Evolutionary conservation across 2,888 invertebrate genomes (phyloP).

Genomic region (Brachycybe producta): DNA sequence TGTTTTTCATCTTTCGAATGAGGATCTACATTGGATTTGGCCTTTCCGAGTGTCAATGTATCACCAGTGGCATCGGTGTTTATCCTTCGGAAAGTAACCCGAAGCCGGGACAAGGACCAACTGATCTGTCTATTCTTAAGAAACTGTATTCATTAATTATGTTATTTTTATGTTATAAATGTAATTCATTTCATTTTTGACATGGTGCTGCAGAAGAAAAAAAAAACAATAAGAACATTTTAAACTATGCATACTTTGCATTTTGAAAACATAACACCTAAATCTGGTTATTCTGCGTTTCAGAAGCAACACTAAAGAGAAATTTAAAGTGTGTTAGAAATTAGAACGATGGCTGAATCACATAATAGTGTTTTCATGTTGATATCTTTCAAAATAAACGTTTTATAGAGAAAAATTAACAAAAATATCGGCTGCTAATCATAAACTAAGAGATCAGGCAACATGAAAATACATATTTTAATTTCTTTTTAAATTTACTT

Average conservation of each 20-base stretch:
- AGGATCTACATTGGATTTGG: slow-evolving; percentile 82
- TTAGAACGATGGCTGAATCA: too few species aligned
- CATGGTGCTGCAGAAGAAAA: neutral
- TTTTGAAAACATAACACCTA: too few species aligned
- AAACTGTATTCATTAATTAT: slow-evolving; percentile 40
- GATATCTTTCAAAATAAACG: too few species aligned
- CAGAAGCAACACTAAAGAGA: too few species aligned
- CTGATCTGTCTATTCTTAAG: slow-evolving; percentile 49
- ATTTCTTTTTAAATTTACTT: too few species aligned
- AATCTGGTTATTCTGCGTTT: too few species aligned
- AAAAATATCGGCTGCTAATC: too few species aligned
- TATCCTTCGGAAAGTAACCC: slow-evolving; percentile 64
- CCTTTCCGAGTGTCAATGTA: slow-evolving; percentile 84
- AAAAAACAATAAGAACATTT: neutral
- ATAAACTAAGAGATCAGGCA: neutral
- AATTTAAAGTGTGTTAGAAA: too few species aligned
- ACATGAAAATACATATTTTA: too few species aligned
- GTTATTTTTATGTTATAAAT: neutral
- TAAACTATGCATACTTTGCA: too few species aligned
- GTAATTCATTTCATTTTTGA: neutral
- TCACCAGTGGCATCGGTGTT: slow-evolving; percentile 77
- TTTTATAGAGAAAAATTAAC: too few species aligned
- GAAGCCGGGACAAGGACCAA: slow-evolving; percentile 74
- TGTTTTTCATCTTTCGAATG: slow-evolving; percentile 77
- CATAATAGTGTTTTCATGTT: too few species aligned